These are phyloP conservation scores for Caerostris extrusa DNA, from an alignment of 1,140 invertebrate species.

Conservation along the genomic window DNA sequence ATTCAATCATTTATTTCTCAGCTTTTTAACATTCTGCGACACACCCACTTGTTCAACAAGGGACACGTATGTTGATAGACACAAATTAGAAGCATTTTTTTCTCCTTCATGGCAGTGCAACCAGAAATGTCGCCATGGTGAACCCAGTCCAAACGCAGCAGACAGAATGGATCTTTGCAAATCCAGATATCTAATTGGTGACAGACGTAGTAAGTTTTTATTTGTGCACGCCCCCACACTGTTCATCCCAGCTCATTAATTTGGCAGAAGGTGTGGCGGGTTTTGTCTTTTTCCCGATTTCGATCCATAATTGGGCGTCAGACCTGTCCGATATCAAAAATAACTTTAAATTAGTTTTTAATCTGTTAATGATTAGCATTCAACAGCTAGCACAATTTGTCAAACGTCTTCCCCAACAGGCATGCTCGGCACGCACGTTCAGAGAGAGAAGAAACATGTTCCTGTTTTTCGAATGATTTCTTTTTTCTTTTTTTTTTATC, in stretches of 20 bases:
- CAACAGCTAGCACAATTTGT: slow-evolving; percentile 73
- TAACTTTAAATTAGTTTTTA: slow-evolving; percentile 77
- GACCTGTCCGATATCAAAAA: slow-evolving; percentile 74
- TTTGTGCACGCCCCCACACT: slow-evolving; percentile 26
- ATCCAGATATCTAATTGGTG: neutral
- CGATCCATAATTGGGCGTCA: slow-evolving; percentile 76
- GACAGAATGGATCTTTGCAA: neutral
- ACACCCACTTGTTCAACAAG: neutral
- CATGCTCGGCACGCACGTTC: slow-evolving; percentile 23
- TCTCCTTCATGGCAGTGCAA: neutral
- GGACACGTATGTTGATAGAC: neutral
- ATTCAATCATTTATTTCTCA: no score
- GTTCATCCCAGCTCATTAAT: slow-evolving; percentile 61
- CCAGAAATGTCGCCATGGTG: neutral
- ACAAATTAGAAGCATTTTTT: slow-evolving; percentile 8
- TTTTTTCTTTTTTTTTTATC: neutral
- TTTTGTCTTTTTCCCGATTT: slow-evolving; percentile 58
- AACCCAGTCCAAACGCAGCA: neutral
- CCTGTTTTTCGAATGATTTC: neutral
- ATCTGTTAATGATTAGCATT: slow-evolving; percentile 75
- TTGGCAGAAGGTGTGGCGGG: slow-evolving; percentile 69
- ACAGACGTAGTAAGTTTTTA: neutral
- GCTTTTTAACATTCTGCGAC: neutral
- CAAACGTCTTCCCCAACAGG: slow-evolving; percentile 35
- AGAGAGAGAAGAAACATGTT: neutral